These are phyloP conservation scores for Zaprionus davidi DNA, from an alignment of 1,140 invertebrate genomes.

Conservation along the genomic window DNA sequence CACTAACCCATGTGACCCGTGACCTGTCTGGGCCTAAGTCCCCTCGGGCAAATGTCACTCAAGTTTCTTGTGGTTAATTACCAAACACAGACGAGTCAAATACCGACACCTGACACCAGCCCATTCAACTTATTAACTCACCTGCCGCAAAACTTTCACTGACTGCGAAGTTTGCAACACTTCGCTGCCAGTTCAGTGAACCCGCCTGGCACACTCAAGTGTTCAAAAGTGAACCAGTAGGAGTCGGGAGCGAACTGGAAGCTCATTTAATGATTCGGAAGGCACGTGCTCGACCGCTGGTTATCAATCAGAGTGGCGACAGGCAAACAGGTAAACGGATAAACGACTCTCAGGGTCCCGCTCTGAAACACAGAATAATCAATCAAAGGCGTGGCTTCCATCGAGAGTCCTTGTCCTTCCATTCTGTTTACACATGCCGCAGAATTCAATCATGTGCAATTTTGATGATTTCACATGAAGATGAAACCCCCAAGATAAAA, in stretches of 20 bases:
- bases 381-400: conserved; percentile 53
- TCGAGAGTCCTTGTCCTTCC: not conserved
- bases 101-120: conserved; percentile 12
- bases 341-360: conserved; percentile 42
- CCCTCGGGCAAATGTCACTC: conserved; percentile 9
- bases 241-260: conserved; percentile 28
- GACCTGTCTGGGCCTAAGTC: not conserved
- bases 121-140: conserved; percentile 7
- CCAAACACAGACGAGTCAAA: conserved; percentile 26
- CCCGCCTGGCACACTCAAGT: conserved; percentile 17
- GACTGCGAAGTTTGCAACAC: conserved; percentile 20
- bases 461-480: conserved; percentile 42
- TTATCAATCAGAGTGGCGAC: conserved; percentile 66
- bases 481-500: conserved; percentile 19
- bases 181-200: conserved; percentile 70
- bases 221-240: conserved; percentile 24
- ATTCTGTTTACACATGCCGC: conserved; percentile 10
- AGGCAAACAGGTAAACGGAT: conserved; percentile 48
- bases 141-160: conserved; percentile 13
- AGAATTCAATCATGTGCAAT: conserved; percentile 71
- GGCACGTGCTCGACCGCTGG: conserved; percentile 56
- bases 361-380: conserved; percentile 46
- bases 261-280: conserved; percentile 55
- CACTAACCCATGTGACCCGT: not conserved
- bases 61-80: conserved; percentile 60